Evolutionary conservation across 1,140 invertebrate genomes (phyloP).

Genomic region (Schlechtendalia chinensis): DNA sequence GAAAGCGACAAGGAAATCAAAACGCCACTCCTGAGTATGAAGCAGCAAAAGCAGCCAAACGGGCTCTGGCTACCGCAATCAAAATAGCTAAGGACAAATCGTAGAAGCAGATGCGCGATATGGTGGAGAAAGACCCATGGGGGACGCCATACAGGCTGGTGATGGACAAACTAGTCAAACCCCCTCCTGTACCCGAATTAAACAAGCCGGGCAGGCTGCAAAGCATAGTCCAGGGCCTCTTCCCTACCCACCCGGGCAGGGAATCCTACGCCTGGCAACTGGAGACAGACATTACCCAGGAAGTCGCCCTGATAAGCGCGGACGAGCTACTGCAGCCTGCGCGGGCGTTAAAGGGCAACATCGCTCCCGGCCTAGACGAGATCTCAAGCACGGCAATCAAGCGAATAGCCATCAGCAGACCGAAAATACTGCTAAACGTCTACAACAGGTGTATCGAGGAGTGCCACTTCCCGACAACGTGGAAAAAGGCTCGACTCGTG

Average conservation of each 20-base stretch:
- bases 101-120: neutral
- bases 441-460: too few species aligned
- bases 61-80: too few species aligned
- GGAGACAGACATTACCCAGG: neutral
- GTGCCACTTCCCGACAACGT: too few species aligned
- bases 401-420: neutral
- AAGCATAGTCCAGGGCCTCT: neutral
- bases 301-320: too few species aligned
- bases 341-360: neutral
- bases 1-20: too few species aligned
- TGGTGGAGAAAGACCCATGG: neutral
- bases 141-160: too few species aligned
- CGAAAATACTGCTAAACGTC: too few species aligned
- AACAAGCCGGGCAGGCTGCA: neutral
- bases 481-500: too few species aligned
- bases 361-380: neutral
- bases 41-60: too few species aligned
- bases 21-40: too few species aligned
- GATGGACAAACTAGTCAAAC: neutral
- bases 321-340: too few species aligned
- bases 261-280: neutral
- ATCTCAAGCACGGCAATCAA: neutral
- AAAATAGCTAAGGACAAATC: neutral
- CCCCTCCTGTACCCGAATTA: neutral
- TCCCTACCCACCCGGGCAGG: neutral